Conservation (phyloP, 2,113 vertebrate species). For the Choloepus hoffmanni region DNA sequence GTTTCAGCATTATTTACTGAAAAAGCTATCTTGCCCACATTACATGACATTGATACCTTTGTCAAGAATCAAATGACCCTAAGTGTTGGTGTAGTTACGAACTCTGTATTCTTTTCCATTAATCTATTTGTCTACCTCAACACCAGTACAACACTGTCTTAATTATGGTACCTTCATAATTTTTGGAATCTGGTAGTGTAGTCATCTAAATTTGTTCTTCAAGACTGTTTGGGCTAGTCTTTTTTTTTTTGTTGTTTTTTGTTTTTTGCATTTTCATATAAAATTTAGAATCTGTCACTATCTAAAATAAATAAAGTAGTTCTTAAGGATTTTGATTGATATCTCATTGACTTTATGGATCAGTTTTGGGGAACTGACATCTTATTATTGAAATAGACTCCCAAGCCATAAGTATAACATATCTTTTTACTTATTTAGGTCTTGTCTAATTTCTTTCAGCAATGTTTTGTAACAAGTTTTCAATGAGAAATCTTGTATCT, state of each 20-base stretch:
- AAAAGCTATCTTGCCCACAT: neutral
- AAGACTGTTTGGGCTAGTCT: neutral
- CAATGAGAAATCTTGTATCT: neutral
- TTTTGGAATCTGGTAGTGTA: neutral
- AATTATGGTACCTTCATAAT: neutral
- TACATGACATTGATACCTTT: neutral
- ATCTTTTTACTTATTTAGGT: neutral
- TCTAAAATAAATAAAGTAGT: neutral
- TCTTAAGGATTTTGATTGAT: neutral
- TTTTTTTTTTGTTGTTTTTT: neutral
- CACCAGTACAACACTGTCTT: neutral
- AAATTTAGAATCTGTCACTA: neutral
- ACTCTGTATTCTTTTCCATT: neutral
- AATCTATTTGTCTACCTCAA: neutral
- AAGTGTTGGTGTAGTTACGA: neutral
- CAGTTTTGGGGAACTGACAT: neutral
- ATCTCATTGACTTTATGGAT: neutral
- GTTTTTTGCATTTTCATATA: neutral
- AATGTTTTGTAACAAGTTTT: neutral
- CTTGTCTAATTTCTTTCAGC: neutral
- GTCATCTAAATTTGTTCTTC: neutral
- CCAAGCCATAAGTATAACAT: neutral
- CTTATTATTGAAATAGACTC: neutral
- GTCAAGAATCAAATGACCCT: neutral
- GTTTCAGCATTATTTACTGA: neutral